Conservation (phyloP, 1,140 invertebrate species). For the Eciton burchellii region DNA sequence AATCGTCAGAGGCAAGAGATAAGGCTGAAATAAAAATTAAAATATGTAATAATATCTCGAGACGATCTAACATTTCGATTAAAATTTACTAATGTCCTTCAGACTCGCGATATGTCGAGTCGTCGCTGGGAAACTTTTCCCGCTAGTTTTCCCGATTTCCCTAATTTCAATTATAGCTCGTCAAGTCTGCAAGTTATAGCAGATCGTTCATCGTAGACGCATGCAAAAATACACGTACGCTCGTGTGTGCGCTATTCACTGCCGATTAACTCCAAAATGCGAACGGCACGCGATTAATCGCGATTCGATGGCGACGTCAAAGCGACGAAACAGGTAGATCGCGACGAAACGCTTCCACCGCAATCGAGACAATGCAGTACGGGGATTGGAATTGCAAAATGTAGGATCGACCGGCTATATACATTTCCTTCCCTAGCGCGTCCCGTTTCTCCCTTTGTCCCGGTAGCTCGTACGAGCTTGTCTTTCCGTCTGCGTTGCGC, state of each 20-base stretch:
- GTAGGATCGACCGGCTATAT: slow-evolving; percentile 63
- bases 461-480: slow-evolving; percentile 20
- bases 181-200: slow-evolving; percentile 49
- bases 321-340: slow-evolving; percentile 48
- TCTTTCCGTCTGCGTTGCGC: neutral
- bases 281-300: slow-evolving; percentile 66
- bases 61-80: neutral
- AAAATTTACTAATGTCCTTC: neutral
- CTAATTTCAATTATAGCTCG: slow-evolving; percentile 51
- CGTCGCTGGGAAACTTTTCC: slow-evolving; percentile 17
- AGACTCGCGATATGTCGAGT: slow-evolving; percentile 9
- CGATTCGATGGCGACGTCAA: slow-evolving; percentile 45
- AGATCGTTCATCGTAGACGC: slow-evolving; percentile 7
- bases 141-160: slow-evolving; percentile 34
- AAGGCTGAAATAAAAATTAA: slow-evolving; percentile 13
- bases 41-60: neutral
- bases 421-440: slow-evolving; percentile 45
- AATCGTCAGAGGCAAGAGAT: neutral
- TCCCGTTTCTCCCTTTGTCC: slow-evolving; percentile 16
- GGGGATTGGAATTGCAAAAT: slow-evolving; percentile 73
- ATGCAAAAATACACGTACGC: neutral
- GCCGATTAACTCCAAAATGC: slow-evolving; percentile 65
- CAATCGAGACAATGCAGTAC: slow-evolving; percentile 67
- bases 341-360: slow-evolving; percentile 44
- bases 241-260: neutral